Evolutionary conservation across 2,888 invertebrate genomes (phyloP).

Genomic region (Leptinotarsa haldemani): DNA sequence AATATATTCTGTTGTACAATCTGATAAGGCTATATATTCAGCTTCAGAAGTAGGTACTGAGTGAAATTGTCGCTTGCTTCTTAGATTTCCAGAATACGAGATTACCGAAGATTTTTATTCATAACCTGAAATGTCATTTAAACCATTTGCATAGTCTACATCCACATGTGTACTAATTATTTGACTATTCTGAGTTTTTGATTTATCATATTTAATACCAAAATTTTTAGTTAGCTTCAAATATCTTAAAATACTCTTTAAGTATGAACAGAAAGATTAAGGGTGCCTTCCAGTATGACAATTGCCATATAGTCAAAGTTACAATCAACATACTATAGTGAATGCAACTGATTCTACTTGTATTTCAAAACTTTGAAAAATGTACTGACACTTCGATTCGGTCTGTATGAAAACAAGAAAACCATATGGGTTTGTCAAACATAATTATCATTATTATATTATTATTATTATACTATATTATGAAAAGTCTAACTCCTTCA

Average conservation of each 20-base stretch:
- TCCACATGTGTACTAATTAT: slow-evolving; percentile 33
- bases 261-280: slow-evolving; percentile 21
- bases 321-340: no score
- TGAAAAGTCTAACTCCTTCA: no score
- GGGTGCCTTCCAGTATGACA: no score
- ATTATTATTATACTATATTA: no score
- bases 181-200: slow-evolving; percentile 1
- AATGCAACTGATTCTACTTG: no score
- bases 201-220: slow-evolving; percentile 15
- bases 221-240: slow-evolving; percentile 13
- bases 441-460: no score
- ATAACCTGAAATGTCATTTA: slow-evolving; percentile 32
- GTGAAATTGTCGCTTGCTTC: slow-evolving; percentile 42
- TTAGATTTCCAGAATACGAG: slow-evolving; percentile 42
- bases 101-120: slow-evolving; percentile 39
- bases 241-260: slow-evolving; percentile 25
- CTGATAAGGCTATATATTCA: slow-evolving; percentile 43
- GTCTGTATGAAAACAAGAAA: no score
- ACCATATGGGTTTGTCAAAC: no score
- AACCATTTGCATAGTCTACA: slow-evolving; percentile 46
- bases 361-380: no score
- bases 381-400: no score
- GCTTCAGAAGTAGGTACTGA: slow-evolving; percentile 43
- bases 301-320: no score
- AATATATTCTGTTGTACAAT: slow-evolving; percentile 41